phyloP scores from a whole-genome alignment of 2,888 invertebrate species.

The Drosophila mayaguana region DNA sequence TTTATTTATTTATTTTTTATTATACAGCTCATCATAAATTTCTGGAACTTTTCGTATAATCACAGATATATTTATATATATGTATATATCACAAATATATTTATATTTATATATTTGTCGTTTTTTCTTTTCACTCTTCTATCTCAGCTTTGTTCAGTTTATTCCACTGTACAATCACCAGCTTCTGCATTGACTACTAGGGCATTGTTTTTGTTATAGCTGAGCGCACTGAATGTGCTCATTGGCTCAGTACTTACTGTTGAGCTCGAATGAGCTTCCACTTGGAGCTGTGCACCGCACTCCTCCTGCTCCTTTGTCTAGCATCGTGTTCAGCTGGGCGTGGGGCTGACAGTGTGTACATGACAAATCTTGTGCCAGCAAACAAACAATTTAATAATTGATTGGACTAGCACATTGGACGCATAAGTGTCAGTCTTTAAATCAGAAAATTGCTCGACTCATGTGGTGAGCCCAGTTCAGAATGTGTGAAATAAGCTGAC shows the following conservation, averaged over 20 bases:
- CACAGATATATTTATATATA: too few species aligned
- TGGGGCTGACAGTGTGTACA: constrained; percentile 29
- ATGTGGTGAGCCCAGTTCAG: neutral
- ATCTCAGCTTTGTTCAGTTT: neutral
- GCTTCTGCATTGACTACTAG: constrained; percentile 13
- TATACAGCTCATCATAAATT: too few species aligned
- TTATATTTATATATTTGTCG: too few species aligned
- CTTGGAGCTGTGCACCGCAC: neutral
- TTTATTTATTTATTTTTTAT: too few species aligned
- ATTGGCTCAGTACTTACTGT: constrained; percentile 45
- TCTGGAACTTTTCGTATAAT: too few species aligned
- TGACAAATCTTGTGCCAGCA: constrained; percentile 47
- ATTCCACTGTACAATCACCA: constrained; percentile 31
- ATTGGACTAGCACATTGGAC: constrained; percentile 40
- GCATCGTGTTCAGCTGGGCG: constrained; percentile 37
- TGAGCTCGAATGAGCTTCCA: constrained; percentile 6
- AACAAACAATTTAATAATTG: constrained; percentile 63
- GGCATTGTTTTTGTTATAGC: constrained; percentile 53
- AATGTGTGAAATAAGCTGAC: constrained; percentile 20
- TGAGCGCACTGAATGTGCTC: constrained; percentile 55
- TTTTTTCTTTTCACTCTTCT: neutral
- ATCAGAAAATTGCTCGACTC: constrained; percentile 7
- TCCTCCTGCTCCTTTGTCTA: neutral
- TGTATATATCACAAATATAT: too few species aligned
- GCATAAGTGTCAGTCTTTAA: constrained; percentile 26